A percentile compares a stretch with the other conserved stretches of the same genome.
phyloP scores from a whole-genome alignment of 30 jellyfish, hydroid and myxozoan genomes.

The Sanderia malayensis region DNA sequence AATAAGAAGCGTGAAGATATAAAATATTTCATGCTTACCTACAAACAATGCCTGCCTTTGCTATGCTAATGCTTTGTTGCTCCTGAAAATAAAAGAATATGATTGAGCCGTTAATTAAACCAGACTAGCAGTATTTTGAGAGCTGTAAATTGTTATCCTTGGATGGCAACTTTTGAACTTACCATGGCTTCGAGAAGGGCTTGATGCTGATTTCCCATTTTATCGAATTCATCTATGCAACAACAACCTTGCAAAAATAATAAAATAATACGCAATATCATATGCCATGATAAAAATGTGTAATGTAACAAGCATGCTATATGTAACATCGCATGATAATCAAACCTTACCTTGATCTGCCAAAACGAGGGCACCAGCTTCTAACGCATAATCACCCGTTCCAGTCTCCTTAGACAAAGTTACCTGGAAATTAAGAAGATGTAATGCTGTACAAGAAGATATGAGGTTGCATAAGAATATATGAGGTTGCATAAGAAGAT shows the following conservation, averaged over 20 bases:
- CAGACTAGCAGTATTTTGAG: neutral
- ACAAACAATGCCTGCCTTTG: slow-evolving; percentile 98
- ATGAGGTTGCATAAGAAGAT: too few relatives aligned
- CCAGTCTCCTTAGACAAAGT: slow-evolving; percentile 90
- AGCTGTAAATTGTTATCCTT: too few relatives aligned
- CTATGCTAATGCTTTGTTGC: slow-evolving; percentile 95
- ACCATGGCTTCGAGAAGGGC: slow-evolving; percentile 99
- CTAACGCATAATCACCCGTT: slow-evolving; percentile 91
- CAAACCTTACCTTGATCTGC: slow-evolving; percentile 98
- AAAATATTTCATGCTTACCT: too few relatives aligned
- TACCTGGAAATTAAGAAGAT: slow-evolving; percentile 36
- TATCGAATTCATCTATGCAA: slow-evolving; percentile 97
- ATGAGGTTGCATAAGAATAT: too few relatives aligned
- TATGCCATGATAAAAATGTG: too few relatives aligned
- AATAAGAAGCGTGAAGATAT: too few relatives aligned
- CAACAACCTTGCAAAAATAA: slow-evolving; percentile 85
- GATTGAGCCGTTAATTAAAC: neutral
- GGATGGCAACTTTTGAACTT: too few relatives aligned
- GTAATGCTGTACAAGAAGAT: too few relatives aligned
- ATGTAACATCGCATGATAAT: too few relatives aligned
- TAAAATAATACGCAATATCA: neutral
- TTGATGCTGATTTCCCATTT: slow-evolving; percentile 98
- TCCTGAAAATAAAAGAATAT: slow-evolving; percentile 35
- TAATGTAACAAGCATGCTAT: too few relatives aligned
- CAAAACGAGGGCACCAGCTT: slow-evolving; percentile 99